phyloP scores from a whole-genome alignment of 2,113 vertebrate species.

The Morone saxatilis region DNA sequence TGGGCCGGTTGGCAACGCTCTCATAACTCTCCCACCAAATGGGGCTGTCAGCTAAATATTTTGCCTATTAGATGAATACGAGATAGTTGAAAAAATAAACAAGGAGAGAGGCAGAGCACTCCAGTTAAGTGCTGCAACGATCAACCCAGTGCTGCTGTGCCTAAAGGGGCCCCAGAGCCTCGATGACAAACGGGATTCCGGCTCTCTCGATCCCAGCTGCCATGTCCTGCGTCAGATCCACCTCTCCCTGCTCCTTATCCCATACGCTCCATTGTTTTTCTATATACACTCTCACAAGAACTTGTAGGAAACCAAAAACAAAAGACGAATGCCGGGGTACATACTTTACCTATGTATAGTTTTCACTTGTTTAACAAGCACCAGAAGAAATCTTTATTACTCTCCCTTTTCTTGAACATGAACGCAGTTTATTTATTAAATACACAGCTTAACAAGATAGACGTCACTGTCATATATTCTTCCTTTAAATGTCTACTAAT shows the following conservation, averaged over 20 bases:
- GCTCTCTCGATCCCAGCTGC: slow-evolving; percentile 68
- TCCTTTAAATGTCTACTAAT: neutral
- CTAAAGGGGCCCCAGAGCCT: slow-evolving; percentile 75
- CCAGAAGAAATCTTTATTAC: neutral
- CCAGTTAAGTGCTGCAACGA: slow-evolving; percentile 80
- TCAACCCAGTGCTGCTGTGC: slow-evolving; percentile 70
- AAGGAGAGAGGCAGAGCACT: slow-evolving; percentile 73
- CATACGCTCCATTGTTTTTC: slow-evolving; percentile 29
- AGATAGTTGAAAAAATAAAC: slow-evolving; percentile 84
- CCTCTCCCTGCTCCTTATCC: slow-evolving; percentile 19
- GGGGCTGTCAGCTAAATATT: slow-evolving; percentile 87
- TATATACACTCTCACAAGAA: slow-evolving; percentile 31
- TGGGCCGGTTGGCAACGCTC: slow-evolving; percentile 80
- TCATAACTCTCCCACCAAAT: slow-evolving; percentile 86
- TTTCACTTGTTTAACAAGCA: neutral
- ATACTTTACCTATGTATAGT: neutral
- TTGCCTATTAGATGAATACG: slow-evolving; percentile 87
- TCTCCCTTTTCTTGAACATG: neutral
- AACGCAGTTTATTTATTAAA: neutral
- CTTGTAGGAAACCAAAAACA: neutral
- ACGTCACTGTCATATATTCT: neutral
- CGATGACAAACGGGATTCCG: slow-evolving; percentile 82
- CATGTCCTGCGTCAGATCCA: slow-evolving; percentile 48
- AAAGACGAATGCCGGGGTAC: neutral
- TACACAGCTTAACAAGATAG: neutral